Conservation (phyloP, 2,113 vertebrate genomes). For the Romanogobio albipinnatus region DNA sequence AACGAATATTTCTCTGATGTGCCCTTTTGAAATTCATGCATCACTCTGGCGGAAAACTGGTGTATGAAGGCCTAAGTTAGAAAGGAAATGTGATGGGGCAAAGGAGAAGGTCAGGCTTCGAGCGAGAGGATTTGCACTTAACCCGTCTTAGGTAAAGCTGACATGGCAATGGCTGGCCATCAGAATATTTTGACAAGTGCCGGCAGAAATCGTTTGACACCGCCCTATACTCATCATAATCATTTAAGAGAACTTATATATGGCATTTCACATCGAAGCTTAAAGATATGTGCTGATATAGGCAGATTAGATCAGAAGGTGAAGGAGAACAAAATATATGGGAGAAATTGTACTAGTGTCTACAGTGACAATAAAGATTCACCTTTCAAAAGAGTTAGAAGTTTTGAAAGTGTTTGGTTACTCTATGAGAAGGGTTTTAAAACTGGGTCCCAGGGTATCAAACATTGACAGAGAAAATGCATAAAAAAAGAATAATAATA, state of each 20-base stretch:
- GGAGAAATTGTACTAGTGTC: not conserved
- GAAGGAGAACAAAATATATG: not conserved
- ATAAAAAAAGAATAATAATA: not conserved
- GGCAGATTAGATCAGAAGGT: not conserved
- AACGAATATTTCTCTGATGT: constrained; percentile 63
- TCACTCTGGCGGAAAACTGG: constrained; percentile 28
- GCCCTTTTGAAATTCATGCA: constrained; percentile 52
- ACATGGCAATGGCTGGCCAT: not conserved
- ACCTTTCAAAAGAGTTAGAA: not conserved
- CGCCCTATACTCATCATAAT: not conserved
- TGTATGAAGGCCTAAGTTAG: constrained; percentile 43
- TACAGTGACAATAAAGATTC: not conserved
- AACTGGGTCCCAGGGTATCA: not conserved
- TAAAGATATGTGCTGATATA: not conserved
- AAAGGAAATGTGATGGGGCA: constrained; percentile 27
- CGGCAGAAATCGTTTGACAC: constrained; percentile 34
- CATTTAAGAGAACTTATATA: constrained; percentile 10
- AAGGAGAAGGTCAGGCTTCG: constrained; percentile 34
- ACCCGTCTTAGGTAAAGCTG: constrained; percentile 24
- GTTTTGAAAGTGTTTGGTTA: not conserved
- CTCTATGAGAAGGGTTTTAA: not conserved
- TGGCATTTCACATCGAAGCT: not conserved
- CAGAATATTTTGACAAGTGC: constrained; percentile 9
- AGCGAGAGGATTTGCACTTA: constrained; percentile 42
- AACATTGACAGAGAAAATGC: not conserved